These are phyloP conservation scores for Hippolais icterina DNA, from an alignment of 2,113 vertebrate genomes.

Conservation along the genomic window DNA sequence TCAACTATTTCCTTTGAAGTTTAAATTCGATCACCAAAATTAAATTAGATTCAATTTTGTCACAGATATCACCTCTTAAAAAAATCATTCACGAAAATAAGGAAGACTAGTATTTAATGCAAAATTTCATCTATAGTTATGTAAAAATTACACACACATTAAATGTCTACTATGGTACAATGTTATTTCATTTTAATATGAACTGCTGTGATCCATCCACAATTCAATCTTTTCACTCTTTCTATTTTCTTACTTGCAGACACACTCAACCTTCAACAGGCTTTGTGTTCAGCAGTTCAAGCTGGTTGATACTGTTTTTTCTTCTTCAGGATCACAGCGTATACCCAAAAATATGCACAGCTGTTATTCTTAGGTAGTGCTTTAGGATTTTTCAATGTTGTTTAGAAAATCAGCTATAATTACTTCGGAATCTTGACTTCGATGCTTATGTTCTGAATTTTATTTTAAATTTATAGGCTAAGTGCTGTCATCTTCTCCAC, in stretches of 20 bases:
- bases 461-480: not conserved
- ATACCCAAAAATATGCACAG: not conserved
- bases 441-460: not conserved
- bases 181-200: not conserved
- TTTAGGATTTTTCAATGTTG: not conserved
- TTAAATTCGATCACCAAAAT: not conserved
- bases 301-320: not conserved
- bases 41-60: not conserved
- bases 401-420: not conserved
- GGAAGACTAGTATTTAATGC: not conserved
- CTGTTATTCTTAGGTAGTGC: not conserved
- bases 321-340: not conserved
- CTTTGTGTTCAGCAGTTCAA: not conserved
- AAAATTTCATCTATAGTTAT: not conserved
- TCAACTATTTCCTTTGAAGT: not conserved
- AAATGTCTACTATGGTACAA: not conserved
- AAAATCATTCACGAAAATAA: not conserved
- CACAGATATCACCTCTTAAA: not conserved
- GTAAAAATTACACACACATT: not conserved
- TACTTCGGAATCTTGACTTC: not conserved
- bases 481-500: not conserved
- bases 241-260: not conserved
- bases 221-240: not conserved
- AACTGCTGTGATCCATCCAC: not conserved
- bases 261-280: not conserved